These are phyloP conservation scores for Julus scanicus DNA, from an alignment of 2,888 invertebrate species.

Conservation along the genomic window DNA sequence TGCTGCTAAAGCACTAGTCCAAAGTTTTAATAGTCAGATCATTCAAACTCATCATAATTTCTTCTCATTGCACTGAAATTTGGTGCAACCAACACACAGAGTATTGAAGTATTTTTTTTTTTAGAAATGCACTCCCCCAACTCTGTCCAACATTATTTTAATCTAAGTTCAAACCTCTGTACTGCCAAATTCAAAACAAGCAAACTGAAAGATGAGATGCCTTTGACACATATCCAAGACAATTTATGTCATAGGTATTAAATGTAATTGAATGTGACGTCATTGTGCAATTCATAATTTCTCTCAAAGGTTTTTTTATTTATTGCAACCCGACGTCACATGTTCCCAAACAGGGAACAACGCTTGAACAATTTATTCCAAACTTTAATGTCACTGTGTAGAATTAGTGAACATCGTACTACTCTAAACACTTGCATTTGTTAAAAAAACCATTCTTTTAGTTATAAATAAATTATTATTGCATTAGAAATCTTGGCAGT, in stretches of 20 bases:
- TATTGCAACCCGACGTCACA: neutral
- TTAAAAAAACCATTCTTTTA: neutral
- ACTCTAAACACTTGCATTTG: neutral
- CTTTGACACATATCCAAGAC: too few relatives aligned
- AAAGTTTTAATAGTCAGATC: too few relatives aligned
- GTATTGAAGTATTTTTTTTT: too few relatives aligned
- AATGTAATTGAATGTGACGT: neutral
- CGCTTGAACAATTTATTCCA: neutral
- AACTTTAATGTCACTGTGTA: neutral
- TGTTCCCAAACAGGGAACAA: neutral
- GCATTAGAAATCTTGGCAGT: constrained; percentile 32
- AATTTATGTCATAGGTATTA: neutral
- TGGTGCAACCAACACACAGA: too few relatives aligned
- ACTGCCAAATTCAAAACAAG: too few relatives aligned
- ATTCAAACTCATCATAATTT: too few relatives aligned
- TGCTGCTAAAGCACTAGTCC: too few relatives aligned
- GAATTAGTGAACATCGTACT: neutral
- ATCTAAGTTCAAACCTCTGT: too few relatives aligned
- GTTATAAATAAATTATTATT: neutral
- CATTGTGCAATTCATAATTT: neutral
- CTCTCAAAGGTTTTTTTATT: neutral
- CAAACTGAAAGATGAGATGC: too few relatives aligned
- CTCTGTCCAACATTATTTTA: too few relatives aligned
- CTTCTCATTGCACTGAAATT: too few relatives aligned
- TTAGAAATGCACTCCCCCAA: too few relatives aligned